These are phyloP conservation scores for Amphiprion percula DNA, from an alignment of 2,113 vertebrate species.

Conservation along the genomic window DNA sequence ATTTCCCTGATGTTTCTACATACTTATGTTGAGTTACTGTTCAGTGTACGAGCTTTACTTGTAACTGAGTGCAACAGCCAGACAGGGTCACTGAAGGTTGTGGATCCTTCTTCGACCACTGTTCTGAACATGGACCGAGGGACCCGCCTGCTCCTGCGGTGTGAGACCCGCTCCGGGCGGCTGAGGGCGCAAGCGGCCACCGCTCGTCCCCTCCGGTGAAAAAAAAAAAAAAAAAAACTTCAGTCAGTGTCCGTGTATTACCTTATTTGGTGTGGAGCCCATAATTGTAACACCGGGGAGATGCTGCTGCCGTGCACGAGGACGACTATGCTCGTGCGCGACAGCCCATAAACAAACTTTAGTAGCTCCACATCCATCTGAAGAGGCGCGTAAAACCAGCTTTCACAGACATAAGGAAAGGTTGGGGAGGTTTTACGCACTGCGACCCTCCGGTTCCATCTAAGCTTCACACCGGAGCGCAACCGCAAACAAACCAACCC, in stretches of 20 bases:
- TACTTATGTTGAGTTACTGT: too few species aligned
- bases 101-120: not conserved
- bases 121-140: not conserved
- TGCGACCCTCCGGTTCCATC: too few species aligned
- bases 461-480: too few species aligned
- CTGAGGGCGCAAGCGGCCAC: conserved; percentile 75
- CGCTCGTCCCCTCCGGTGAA: conserved; percentile 28
- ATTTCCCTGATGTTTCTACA: too few species aligned
- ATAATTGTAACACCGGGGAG: conserved; percentile 66
- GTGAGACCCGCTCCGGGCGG: conserved; percentile 58
- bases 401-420: too few species aligned
- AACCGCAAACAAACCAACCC: too few species aligned
- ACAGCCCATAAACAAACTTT: not conserved
- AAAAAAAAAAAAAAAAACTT: not conserved
- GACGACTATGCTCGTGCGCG: conserved; percentile 10
- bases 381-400: too few species aligned
- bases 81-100: not conserved
- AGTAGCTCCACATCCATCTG: not conserved
- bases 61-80: too few species aligned
- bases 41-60: too few species aligned
- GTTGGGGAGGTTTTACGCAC: too few species aligned
- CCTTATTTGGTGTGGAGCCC: conserved; percentile 86
- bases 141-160: conserved; percentile 11
- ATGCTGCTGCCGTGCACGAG: conserved; percentile 31
- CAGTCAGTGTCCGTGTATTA: conserved; percentile 68